Evolutionary conservation across 2,888 invertebrate species (phyloP), one percentile per base, ranked within the genome.

Genomic region (Proisotoma minuta): DNA sequence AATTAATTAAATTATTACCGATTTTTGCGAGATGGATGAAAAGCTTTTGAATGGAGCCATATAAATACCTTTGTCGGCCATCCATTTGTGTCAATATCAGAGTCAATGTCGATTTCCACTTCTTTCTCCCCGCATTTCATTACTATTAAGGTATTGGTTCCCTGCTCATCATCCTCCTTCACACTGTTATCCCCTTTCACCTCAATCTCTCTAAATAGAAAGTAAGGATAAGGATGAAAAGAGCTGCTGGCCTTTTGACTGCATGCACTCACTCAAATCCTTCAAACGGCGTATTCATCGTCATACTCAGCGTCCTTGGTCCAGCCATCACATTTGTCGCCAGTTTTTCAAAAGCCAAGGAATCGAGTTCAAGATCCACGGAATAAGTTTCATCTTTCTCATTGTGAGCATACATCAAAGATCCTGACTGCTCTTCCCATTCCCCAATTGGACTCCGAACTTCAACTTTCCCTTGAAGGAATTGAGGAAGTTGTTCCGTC

Each of bases 401-500:
- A 65, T 72, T 74, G 50, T 70, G 59, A 34, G 74, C 74, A 53
- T 72, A 73, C 63, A 66, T 68, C 12, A 70, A 28, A 29, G 62
- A 63, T 4, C 52, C 63, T 15, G 62, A 57, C 51, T 70, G 69
- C 34, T 74, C 75, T 52, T 76, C 76, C 34, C 80, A 59, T 47
- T 76, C 71, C 39, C 76, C 75, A n/a, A 79, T 73, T 71, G 79
- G 79, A 2, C 79, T 79, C 27, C 74, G 74, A 2, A 81, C 40
- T 1, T 68, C 73, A 1, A 78, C 59, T 1, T 72, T 75, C 4
- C 75, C 75, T 68, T 75, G 77, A 0, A 75, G 62, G 23, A 73
- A 74, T 43, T 76, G 62, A 1, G 75, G 70, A 20, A 75, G 71
- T 10, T 77, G 76, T 23, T 75, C 65, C 26, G 76, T 74, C 79